A percentile compares a stretch with the other conserved stretches of the same genome.
Conservation (phyloP, 2,113 vertebrate species). For the Alosa alosa region DNA sequence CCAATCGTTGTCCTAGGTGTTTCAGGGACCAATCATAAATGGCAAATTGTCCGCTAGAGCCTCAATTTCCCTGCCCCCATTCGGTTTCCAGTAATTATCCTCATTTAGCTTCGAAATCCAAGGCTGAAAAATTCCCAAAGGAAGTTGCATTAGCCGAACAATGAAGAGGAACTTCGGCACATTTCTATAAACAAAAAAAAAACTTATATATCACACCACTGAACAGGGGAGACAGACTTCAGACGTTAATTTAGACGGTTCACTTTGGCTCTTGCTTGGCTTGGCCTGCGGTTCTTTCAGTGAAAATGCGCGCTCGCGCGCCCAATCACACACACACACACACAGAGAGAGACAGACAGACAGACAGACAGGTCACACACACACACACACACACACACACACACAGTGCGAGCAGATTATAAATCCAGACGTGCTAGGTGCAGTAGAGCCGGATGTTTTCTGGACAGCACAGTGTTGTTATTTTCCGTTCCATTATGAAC, state of each 20-base stretch:
- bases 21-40: slow-evolving; percentile 53
- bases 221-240: slow-evolving; percentile 59
- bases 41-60: slow-evolving; percentile 42
- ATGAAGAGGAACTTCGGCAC: slow-evolving; percentile 64
- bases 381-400: background rate
- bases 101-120: slow-evolving; percentile 48
- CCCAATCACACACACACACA: background rate
- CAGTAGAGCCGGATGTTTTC: slow-evolving; percentile 24
- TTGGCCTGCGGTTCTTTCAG: background rate
- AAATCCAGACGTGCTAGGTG: slow-evolving; percentile 15
- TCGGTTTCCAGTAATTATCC: slow-evolving; percentile 72
- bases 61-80: slow-evolving; percentile 50
- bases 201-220: slow-evolving; percentile 26
- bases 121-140: slow-evolving; percentile 66
- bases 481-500: slow-evolving; percentile 37
- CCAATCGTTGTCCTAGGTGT: slow-evolving; percentile 59
- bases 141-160: slow-evolving; percentile 66
- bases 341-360: background rate
- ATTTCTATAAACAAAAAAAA: slow-evolving; percentile 35
- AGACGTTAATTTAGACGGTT: slow-evolving; percentile 40
- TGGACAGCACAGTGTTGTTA: slow-evolving; percentile 25
- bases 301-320: background rate
- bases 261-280: background rate
- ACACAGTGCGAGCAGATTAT: background rate
- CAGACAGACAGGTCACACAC: background rate